phyloP scores from a whole-genome alignment of 2,113 vertebrate species.

The Gymnogyps californianus region DNA sequence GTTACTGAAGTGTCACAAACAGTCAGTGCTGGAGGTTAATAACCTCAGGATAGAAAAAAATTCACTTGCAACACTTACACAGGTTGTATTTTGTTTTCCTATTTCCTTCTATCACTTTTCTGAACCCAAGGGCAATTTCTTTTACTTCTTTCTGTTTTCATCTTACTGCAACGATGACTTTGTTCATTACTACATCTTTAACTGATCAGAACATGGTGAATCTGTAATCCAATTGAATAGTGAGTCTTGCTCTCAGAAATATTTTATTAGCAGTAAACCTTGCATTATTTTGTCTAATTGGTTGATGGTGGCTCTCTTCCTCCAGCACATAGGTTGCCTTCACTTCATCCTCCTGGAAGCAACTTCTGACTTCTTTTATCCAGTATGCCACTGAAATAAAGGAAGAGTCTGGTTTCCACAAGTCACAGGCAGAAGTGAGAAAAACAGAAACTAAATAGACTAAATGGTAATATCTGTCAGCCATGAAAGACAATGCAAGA shows the following conservation, averaged over 20 bases:
- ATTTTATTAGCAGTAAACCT: not conserved
- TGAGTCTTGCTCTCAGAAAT: not conserved
- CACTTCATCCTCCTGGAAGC: not conserved
- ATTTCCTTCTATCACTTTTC: not conserved
- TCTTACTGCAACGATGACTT: not conserved
- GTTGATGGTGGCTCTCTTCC: not conserved
- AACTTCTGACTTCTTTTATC: not conserved
- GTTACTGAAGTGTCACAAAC: not conserved
- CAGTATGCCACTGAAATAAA: not conserved
- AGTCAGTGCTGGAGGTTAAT: not conserved
- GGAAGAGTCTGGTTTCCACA: not conserved
- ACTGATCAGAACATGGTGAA: not conserved
- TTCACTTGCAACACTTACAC: accelerated
- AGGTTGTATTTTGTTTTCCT: not conserved
- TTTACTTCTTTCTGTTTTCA: not conserved
- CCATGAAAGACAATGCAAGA: not conserved
- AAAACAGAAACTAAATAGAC: not conserved
- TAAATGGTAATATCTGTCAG: not conserved
- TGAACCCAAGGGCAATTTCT: not conserved
- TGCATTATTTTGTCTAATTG: not conserved
- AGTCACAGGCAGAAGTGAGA: not conserved
- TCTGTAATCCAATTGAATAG: not conserved
- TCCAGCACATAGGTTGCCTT: not conserved
- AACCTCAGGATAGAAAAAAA: not conserved
- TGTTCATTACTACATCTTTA: not conserved